Conservation (phyloP, 2,797 vertebrate genomes). For the Coendou prehensilis region DNA sequence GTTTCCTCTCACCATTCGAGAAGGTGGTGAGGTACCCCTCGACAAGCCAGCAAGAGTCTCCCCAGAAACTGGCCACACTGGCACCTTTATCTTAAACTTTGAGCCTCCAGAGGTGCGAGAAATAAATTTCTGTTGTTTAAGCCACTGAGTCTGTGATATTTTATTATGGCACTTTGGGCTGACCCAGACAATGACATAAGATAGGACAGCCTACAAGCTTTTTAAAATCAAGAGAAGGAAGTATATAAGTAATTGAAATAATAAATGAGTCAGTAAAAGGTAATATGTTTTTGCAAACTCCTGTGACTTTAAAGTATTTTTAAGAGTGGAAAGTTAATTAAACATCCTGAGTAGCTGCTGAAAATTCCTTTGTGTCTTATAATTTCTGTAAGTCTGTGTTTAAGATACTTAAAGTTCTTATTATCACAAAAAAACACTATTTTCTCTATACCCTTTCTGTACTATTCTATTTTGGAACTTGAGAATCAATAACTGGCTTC, state of each 20-base stretch:
- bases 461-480: constrained; percentile 76
- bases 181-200: not conserved
- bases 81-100: not conserved
- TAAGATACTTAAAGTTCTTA: constrained; percentile 64
- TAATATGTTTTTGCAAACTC: constrained; percentile 41
- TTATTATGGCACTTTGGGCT: constrained; percentile 12
- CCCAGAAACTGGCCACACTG: not conserved
- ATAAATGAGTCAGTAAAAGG: constrained; percentile 52
- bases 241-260: constrained; percentile 39
- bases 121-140: constrained; percentile 60
- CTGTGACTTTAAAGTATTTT: constrained; percentile 39
- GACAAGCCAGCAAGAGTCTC: not conserved
- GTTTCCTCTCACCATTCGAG: not conserved
- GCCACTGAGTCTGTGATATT: not conserved
- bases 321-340: constrained; percentile 35
- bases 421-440: constrained; percentile 51
- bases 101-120: not conserved
- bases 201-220: not conserved
- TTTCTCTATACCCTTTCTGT: constrained; percentile 69
- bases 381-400: constrained; percentile 20
- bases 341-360: constrained; percentile 51
- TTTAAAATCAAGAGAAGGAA: constrained; percentile 34
- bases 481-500: constrained; percentile 81
- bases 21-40: not conserved
- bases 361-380: constrained; percentile 26